These are phyloP conservation scores for Butorides virescens DNA, from an alignment of 2,113 vertebrate genomes.

Conservation along the genomic window DNA sequence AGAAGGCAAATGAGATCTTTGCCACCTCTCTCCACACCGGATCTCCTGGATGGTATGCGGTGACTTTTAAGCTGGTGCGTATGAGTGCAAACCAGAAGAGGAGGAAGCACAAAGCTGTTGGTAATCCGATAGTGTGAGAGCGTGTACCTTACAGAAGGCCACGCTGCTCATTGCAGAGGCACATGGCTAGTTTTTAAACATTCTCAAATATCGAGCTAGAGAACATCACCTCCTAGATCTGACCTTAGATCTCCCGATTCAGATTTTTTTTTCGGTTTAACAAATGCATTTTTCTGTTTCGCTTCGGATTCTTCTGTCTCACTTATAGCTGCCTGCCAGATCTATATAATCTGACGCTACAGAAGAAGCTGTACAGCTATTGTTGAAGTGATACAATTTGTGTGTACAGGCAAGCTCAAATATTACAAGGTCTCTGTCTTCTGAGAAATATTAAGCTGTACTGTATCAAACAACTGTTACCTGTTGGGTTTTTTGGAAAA, in stretches of 20 bases:
- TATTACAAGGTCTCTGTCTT: slow-evolving; percentile 21
- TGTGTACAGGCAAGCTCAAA: not conserved
- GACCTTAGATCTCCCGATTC: not conserved
- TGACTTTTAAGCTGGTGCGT: not conserved
- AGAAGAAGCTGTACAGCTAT: not conserved
- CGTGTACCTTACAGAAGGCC: not conserved
- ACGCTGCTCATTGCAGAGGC: not conserved
- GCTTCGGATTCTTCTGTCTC: not conserved
- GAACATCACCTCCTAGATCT: slow-evolving; percentile 25
- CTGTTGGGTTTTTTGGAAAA: slow-evolving; percentile 47
- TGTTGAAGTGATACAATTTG: slow-evolving; percentile 1
- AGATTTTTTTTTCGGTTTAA: not conserved
- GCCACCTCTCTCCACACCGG: not conserved
- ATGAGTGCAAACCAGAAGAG: not conserved
- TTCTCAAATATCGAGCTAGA: slow-evolving; percentile 22
- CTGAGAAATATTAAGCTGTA: slow-evolving; percentile 42
- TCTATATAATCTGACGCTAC: not conserved
- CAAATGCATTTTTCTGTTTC: not conserved
- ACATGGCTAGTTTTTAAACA: slow-evolving; percentile 36
- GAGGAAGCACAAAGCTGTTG: not conserved
- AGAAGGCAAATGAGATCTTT: not conserved
- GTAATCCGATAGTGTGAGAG: not conserved
- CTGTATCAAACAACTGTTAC: slow-evolving; percentile 48
- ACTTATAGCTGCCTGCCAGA: not conserved
- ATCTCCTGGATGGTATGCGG: not conserved